phyloP scores from a whole-genome alignment of 2,113 vertebrate species.

The Donacobius atricapilla region DNA sequence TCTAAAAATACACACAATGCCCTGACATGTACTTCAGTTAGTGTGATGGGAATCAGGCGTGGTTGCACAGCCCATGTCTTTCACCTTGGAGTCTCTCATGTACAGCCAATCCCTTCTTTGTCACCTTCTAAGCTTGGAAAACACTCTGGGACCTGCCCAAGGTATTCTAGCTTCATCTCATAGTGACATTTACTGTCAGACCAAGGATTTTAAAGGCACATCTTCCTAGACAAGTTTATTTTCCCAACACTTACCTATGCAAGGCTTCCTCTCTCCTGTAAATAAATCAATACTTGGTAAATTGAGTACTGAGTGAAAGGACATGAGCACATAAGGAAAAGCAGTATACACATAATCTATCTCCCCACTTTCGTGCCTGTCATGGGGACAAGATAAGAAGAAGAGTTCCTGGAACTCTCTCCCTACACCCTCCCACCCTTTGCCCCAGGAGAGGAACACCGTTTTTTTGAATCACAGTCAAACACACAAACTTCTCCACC shows the following conservation, averaged over 20 bases:
- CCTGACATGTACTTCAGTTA: background rate
- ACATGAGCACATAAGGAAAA: background rate
- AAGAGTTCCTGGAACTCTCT: background rate
- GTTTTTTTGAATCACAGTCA: background rate
- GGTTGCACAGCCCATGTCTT: background rate
- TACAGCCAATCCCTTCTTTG: background rate
- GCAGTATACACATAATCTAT: background rate
- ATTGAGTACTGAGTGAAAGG: background rate
- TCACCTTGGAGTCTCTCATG: background rate
- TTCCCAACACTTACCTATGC: accelerated
- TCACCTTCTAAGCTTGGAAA: background rate
- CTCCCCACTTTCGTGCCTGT: background rate
- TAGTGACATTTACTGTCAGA: background rate
- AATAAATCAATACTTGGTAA: background rate
- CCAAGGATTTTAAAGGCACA: background rate
- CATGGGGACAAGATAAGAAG: background rate
- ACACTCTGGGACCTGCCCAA: background rate
- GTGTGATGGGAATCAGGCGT: background rate
- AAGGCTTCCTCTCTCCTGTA: background rate
- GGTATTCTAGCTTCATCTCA: background rate
- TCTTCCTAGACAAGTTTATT: background rate
- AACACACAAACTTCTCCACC: background rate
- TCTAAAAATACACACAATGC: background rate
- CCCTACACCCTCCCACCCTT: background rate
- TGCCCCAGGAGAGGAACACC: background rate